Percentiles rank a stretch among this genome's conserved stretches.
Conservation (phyloP, 2,113 vertebrate species). For the Ovis aries region DNA sequence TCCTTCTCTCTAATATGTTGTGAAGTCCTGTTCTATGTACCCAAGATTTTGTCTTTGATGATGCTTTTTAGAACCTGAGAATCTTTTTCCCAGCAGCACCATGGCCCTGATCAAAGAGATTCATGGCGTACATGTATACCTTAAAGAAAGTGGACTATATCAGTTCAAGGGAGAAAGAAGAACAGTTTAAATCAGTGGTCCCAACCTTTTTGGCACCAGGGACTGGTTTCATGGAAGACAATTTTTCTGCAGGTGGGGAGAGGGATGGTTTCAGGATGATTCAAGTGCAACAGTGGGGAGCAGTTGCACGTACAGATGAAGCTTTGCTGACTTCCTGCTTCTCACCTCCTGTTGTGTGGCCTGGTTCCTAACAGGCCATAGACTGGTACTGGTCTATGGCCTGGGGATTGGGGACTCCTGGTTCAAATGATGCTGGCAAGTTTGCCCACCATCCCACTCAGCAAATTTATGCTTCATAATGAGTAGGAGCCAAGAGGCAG, state of each 20-base stretch:
- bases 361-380: background rate
- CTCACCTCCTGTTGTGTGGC: background rate
- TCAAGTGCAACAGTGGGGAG: background rate
- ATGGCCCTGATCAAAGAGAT: background rate
- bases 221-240: background rate
- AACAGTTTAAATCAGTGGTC: background rate
- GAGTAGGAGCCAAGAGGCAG: background rate
- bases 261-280: background rate
- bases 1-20: background rate
- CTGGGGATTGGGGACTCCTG: background rate
- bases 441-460: background rate
- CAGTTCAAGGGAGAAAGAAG: background rate
- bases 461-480: background rate
- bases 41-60: background rate
- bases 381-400: background rate
- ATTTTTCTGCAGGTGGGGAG: background rate
- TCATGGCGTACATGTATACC: background rate
- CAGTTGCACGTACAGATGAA: background rate
- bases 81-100: background rate
- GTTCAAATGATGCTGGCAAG: background rate
- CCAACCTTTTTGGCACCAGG: background rate
- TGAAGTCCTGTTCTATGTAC: background rate
- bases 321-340: background rate
- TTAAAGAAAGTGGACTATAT: background rate
- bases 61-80: background rate